Evolutionary conservation across 2,797 vertebrate genomes (phyloP), one percentile per base, ranked within the genome.

Genomic region (Ataeniobius toweri): DNA sequence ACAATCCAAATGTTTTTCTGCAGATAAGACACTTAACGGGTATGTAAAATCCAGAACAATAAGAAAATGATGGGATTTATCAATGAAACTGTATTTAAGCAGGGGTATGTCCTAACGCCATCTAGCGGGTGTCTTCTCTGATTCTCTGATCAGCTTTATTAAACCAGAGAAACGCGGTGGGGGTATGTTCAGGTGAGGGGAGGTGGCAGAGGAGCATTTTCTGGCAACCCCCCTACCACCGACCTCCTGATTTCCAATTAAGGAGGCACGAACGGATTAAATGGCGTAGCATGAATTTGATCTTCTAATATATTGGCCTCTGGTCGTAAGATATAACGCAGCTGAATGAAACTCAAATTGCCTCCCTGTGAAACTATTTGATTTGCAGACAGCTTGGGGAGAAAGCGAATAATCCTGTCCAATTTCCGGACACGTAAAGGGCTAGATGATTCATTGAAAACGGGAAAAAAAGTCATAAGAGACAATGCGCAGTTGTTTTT

Each of bases 21-120:
- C 36, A 84, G 83, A 90, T 89, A 84, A 83, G 65, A 26, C 77
- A 77, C 63, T 86, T 86, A 89, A 80, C 44, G 71, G 82, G 22
- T 41, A 10, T 91, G 80, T 82, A 86, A 85, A 89, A 76, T 83
- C 79, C 78, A 73, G 48, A 81, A 79, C 83, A 87, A 88, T 90
- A 87, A 85, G 77, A 82, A 79, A 81, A 26, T 83, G 85, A 91
- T 92, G 90, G 90, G 85, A 82, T 91, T 91, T 82, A 87, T 87
- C 86, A 83, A 84, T 81, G 83, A 81, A 78, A 81, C 56, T 73
- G 70, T 71, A 63, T 72, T 67, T 58, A 20, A 76, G 72, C 82
- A 78, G 78, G 75, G 83, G 83, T 22, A 73, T 91, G 82, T 83
- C 88, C 70, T 83, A 78, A 83, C 87, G 92, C 93, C 93, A 94